Base-by-base conservation (phyloP, 1,140 invertebrate species). In the Solenopsis fugax region DNA sequence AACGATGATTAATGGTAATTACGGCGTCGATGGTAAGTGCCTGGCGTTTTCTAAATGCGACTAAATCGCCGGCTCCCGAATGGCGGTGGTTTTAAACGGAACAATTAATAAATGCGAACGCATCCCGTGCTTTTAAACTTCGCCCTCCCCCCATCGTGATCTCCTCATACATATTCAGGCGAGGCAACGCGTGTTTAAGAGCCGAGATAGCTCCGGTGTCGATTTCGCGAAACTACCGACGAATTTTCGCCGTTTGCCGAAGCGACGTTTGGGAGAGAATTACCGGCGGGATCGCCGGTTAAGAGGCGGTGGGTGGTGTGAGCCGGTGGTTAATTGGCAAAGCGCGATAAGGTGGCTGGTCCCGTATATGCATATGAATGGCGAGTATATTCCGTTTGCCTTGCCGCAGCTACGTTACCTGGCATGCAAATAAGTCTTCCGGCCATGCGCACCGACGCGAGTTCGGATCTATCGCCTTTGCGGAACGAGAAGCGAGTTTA, bases 281-380 rank as follows among this genome's bases (percentile, higher is more conserved):
- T 65, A 58, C 54, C 45, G 34, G 64, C 41, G 71, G 58, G 58
- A 81, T 82, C 76, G 45, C 45, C 48, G 62, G 52, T 65, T 73
- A 87, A 67, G 45, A 34, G 62, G 24, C 4, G 56, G 29, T 50
- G 18, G 48, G n/a, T 16, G 62, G 62, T 34, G 84, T n/a, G 45
- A 58, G 58, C 16, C 69, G 67, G 80, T 73, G 78, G 90, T 90
- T 92, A 93, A 93, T 93, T 93, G 90, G 88, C 86, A 87, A 91
- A 91, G 91, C 87, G 87, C 89, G 91, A 92, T 93, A 92, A 92
- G 89, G 89, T 87, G 77, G 90, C 69, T 88, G 77, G 82, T 69
- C 77, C 80, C 86, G 80, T 58, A 92, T 93, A 92, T 92, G 92
- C 90, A 92, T 93, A 93, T 86, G 89, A 93, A 92, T 92, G 77